Evolutionary conservation across 1,140 invertebrate genomes (phyloP), one percentile per base, ranked within the genome.

Genomic region (Aphidius gifuensis): DNA sequence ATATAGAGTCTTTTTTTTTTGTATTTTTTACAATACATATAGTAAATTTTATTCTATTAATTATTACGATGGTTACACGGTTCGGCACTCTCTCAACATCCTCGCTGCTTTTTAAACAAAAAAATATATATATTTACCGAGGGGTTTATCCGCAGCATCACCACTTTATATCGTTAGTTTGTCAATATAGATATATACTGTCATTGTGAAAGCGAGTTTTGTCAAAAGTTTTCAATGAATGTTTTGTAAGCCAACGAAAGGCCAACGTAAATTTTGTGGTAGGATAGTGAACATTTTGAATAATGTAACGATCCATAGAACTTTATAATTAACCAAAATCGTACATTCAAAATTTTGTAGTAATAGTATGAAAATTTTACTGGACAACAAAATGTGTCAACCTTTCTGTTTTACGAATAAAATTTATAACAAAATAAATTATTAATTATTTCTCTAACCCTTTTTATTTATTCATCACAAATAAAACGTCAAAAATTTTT

Each of bases 321-420:
- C 74, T 80, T 81, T 79, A 76, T 81, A 81, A 81, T 81, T 81
- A 81, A 80, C 74, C 74, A 68, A 62, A 62, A 65, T 69, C 64
- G 64, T 64, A 56, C 23, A 49, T 32, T 48, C 40, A 49, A 21
- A 51, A 45, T 50, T 55, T 38, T 66, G 64, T 32, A 32, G 23
- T 32, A 32, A 32, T 32, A 32, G 23, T 32, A 32, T 32, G 23
- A 32, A 32, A 69, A n/a, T 53, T 53, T 4, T 71, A 65, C 76
- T 59, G 79, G 79, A 77, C 75, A 73, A 75, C 71, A 75, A 74
- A 77, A 79, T 74, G 69, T 32, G 23, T 70, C 64, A 61, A 45
- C 39, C n/a, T 32, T 32, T 32, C 4, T 32, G 23, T 32, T 32
- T 16, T 16, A 16, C 16, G 16, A 16, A 16, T 16, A 16, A 16